Percentiles rank a stretch among this genome's conserved stretches.
Evolutionary conservation across 2,797 vertebrate species (phyloP).

Genomic region (Thalassophryne amazonica): DNA sequence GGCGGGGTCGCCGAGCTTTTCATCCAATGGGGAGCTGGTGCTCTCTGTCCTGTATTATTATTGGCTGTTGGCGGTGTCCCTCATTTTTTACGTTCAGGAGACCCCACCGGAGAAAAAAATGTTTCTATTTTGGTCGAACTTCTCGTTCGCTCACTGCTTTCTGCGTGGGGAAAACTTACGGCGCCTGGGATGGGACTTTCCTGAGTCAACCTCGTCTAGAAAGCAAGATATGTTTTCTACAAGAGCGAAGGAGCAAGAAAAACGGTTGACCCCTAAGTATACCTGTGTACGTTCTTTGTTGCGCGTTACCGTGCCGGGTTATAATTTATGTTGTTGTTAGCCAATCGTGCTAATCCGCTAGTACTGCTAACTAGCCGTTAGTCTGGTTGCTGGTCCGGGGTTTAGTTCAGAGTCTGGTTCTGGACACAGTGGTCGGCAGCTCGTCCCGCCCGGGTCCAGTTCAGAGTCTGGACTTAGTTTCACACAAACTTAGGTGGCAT

Average conservation of each 20-base stretch:
- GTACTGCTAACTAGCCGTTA: constrained; percentile 52
- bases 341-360: constrained; percentile 44
- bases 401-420: constrained; percentile 10
- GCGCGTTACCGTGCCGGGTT: neutral
- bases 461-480: constrained; percentile 44
- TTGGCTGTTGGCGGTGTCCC: constrained; percentile 53
- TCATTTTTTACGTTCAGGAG: constrained; percentile 6
- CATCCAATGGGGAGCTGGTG: constrained; percentile 44
- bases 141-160: no score
- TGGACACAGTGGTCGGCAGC: constrained; percentile 32
- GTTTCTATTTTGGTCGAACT: constrained; percentile 55
- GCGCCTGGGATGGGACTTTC: constrained; percentile 65
- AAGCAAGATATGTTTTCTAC: constrained; percentile 78
- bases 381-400: constrained; percentile 20
- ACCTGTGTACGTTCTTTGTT: constrained; percentile 66
- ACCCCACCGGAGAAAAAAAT: constrained; percentile 17
- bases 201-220: constrained; percentile 36
- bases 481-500: neutral
- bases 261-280: constrained; percentile 76
- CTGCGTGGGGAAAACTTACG: constrained; percentile 35
- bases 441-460: no score
- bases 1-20: neutral
- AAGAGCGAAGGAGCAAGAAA: constrained; percentile 70
- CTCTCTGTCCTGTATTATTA: constrained; percentile 24
- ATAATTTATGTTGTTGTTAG: constrained; percentile 36